These are phyloP conservation scores for Coranthus polyacanthus DNA, from an alignment of 2,797 vertebrate genomes.

Conservation along the genomic window DNA sequence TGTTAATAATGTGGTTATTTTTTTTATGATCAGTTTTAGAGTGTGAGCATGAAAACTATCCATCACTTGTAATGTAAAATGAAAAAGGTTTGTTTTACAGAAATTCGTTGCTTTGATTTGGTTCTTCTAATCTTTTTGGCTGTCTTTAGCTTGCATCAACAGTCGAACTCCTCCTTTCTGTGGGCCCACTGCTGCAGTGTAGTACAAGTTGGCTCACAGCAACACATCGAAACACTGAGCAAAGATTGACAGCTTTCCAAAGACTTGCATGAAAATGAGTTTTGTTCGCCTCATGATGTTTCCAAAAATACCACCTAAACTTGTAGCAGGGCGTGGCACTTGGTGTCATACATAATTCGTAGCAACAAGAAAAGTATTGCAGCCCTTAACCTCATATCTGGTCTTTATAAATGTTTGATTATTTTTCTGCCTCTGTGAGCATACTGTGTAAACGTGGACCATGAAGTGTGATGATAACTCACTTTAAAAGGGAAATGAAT, in stretches of 20 bases:
- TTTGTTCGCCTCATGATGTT: background rate
- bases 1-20: slow-evolving; percentile 1
- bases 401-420: slow-evolving; percentile 47
- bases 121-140: slow-evolving; percentile 13
- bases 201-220: slow-evolving; percentile 34
- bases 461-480: slow-evolving; percentile 13
- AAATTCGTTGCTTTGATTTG: slow-evolving; percentile 5
- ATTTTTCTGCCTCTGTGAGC: slow-evolving; percentile 8
- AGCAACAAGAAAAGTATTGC: background rate
- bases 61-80: slow-evolving; percentile 1
- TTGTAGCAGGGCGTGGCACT: background rate
- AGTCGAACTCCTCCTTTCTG: slow-evolving; percentile 20
- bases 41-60: background rate
- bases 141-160: slow-evolving; percentile 11
- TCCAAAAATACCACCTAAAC: background rate
- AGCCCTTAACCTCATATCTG: slow-evolving; percentile 12
- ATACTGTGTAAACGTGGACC: slow-evolving; percentile 18
- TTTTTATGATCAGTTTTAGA: background rate
- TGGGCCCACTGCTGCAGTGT: slow-evolving; percentile 25
- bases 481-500: slow-evolving; percentile 38
- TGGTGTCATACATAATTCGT: slow-evolving; percentile 53
- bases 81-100: background rate
- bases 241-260: slow-evolving; percentile 14
- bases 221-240: background rate
- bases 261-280: background rate